Percentiles rank a stretch among this genome's conserved stretches.
phyloP scores from a whole-genome alignment of 2,113 vertebrate genomes.

The Pongo abelii region DNA sequence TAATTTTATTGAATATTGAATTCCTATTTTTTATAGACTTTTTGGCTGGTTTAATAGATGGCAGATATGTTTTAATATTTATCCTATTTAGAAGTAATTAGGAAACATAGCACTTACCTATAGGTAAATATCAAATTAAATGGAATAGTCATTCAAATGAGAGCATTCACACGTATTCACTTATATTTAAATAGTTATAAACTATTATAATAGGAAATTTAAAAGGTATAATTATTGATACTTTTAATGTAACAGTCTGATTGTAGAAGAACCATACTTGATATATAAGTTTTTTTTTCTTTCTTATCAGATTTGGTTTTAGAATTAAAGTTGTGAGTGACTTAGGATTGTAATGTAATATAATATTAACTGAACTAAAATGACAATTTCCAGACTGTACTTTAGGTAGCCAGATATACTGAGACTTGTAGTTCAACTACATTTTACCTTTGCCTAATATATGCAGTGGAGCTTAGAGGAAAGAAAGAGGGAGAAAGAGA shows the following conservation, averaged over 20 bases:
- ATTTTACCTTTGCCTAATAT: background rate
- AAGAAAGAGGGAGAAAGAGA: background rate
- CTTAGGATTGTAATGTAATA: background rate
- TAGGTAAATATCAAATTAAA: background rate
- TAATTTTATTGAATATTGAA: background rate
- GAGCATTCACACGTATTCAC: background rate
- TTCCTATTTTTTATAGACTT: slow-evolving; percentile 14
- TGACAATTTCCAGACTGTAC: background rate
- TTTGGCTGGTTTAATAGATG: slow-evolving; percentile 26
- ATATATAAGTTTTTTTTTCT: background rate
- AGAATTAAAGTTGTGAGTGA: background rate
- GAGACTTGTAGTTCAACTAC: background rate
- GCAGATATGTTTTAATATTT: background rate
- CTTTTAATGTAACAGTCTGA: background rate
- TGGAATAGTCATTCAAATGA: background rate
- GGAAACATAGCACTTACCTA: background rate
- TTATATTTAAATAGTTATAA: background rate
- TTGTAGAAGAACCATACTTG: background rate
- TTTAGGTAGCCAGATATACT: background rate
- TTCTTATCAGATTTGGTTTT: background rate
- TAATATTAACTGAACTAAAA: background rate
- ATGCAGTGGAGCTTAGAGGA: background rate
- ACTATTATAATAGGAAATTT: background rate
- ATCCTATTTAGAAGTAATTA: background rate
- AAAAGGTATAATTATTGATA: background rate